phyloP scores from a whole-genome alignment of 1,140 invertebrate species.

The Musca vetustissima region DNA sequence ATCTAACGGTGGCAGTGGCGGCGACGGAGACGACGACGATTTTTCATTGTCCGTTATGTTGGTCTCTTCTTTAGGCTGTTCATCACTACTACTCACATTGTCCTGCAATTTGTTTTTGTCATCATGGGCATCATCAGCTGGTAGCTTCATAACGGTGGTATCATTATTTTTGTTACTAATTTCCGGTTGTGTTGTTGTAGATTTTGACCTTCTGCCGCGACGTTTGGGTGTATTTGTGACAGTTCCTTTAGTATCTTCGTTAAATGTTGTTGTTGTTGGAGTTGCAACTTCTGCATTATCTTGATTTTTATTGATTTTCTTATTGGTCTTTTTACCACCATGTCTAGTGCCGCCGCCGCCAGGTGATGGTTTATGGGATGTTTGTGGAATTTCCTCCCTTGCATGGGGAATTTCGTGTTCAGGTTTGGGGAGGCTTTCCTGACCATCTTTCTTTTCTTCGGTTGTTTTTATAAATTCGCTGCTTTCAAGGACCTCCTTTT shows the following conservation, averaged over 20 bases:
- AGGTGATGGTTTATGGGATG: neutral
- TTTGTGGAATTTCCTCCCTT: neutral
- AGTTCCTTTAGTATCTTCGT: neutral
- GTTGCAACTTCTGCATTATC: neutral
- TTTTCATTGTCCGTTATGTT: neutral
- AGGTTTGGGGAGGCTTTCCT: no score
- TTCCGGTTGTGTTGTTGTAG: neutral
- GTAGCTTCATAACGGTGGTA: neutral
- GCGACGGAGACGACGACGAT: no score
- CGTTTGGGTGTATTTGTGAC: neutral
- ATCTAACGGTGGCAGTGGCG: slow-evolving; percentile 1
- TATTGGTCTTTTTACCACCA: no score
- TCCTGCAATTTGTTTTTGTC: neutral
- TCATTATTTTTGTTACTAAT: neutral
- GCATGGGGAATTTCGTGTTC: no score
- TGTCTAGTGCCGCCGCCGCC: no score
- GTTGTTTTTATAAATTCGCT: no score
- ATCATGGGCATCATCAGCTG: neutral
- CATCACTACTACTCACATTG: neutral
- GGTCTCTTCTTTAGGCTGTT: no score
- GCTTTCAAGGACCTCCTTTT: no score
- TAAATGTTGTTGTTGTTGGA: no score
- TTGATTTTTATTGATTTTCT: neutral
- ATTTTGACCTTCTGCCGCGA: slow-evolving; percentile 7
- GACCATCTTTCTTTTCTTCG: no score